Evolutionary conservation across 2,797 vertebrate genomes (phyloP).

Genomic region (Pristis pectinata): DNA sequence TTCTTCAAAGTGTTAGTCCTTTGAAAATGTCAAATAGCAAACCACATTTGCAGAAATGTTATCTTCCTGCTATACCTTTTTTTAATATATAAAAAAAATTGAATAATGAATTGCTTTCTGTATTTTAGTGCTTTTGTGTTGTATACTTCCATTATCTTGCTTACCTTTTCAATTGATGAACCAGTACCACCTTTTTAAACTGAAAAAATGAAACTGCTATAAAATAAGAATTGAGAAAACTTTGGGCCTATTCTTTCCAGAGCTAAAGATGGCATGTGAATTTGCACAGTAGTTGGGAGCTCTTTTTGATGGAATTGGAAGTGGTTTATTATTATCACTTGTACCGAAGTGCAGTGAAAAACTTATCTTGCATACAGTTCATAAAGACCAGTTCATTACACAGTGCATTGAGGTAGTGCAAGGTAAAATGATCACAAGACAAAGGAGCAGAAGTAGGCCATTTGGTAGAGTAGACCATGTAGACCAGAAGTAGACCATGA

Average conservation of each 20-base stretch:
- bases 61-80: neutral
- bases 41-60: neutral
- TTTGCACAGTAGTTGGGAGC: neutral
- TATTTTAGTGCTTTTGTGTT: neutral
- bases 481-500: too few species aligned
- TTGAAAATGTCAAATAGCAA: neutral
- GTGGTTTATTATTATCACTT: too few species aligned
- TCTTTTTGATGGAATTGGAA: neutral
- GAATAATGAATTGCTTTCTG: neutral
- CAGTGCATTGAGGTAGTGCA: too few species aligned
- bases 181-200: neutral
- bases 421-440: too few species aligned
- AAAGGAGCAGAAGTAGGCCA: too few species aligned
- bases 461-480: too few species aligned
- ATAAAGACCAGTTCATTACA: too few species aligned
- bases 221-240: neutral
- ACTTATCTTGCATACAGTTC: too few species aligned
- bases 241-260: neutral
- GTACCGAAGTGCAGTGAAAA: too few species aligned
- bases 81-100: neutral
- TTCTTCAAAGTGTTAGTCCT: neutral
- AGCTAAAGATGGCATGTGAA: neutral
- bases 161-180: neutral
- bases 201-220: neutral
- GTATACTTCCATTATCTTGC: neutral